A percentile compares a stretch with the other conserved stretches of the same genome.
Conservation (phyloP, 2,797 vertebrate species). For the Arrhamphus sclerolepis region DNA sequence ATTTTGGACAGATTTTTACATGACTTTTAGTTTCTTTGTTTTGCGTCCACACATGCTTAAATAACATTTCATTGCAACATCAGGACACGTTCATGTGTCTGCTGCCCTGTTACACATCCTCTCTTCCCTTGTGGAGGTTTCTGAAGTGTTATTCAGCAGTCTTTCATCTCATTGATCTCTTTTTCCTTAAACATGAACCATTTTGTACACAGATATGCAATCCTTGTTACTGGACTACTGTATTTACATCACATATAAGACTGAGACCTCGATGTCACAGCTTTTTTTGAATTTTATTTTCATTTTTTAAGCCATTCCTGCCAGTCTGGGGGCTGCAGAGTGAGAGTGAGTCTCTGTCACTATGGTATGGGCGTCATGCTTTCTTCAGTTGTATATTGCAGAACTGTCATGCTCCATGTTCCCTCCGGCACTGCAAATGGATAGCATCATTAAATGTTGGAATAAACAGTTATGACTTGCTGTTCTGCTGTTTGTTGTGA, state of each 20-base stretch:
- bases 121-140: no score
- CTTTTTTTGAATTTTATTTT: no score
- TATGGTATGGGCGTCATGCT: constrained; percentile 13
- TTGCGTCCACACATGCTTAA: no score
- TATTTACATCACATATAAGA: constrained; percentile 8
- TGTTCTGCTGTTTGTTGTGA: constrained; percentile 20
- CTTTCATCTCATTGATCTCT: constrained; percentile 6
- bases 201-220: constrained; percentile 8
- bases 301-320: constrained; percentile 9
- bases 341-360: constrained; percentile 26
- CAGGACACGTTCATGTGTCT: no score
- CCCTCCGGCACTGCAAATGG: constrained; percentile 23
- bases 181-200: background rate
- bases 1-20: no score
- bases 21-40: no score
- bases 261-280: constrained; percentile 9
- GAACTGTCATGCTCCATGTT: constrained; percentile 10
- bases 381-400: constrained; percentile 3
- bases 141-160: no score
- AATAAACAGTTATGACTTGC: constrained; percentile 54
- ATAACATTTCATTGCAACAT: no score
- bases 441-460: constrained; percentile 35
- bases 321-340: background rate
- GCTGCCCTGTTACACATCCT: no score
- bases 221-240: background rate